phyloP scores from a whole-genome alignment of 2,113 vertebrate species.

The Mungos mungo region DNA sequence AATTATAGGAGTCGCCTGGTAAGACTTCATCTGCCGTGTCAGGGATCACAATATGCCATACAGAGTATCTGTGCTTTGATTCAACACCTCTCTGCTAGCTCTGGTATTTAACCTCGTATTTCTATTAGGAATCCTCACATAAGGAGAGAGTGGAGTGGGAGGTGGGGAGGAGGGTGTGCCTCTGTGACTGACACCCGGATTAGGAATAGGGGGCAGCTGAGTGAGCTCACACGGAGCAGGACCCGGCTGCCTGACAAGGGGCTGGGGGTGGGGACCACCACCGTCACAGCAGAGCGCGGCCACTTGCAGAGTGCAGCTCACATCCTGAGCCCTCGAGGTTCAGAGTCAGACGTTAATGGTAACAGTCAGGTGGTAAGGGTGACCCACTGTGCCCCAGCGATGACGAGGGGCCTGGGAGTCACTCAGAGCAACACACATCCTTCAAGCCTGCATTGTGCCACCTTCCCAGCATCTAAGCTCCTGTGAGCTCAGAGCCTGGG shows the following conservation, averaged over 20 bases:
- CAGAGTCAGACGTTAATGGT: neutral
- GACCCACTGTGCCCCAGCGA: neutral
- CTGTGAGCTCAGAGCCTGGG: neutral
- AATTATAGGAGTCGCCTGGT: neutral
- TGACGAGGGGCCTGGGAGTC: neutral
- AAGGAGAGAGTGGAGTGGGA: neutral
- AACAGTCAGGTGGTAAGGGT: no score
- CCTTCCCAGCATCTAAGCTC: neutral
- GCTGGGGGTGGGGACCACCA: no score
- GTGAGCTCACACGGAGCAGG: rapidly evolving
- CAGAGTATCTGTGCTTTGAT: neutral
- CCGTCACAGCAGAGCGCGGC: no score
- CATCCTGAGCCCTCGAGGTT: neutral
- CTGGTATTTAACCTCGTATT: neutral
- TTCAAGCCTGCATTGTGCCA: neutral
- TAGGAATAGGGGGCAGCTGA: neutral
- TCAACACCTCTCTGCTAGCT: neutral
- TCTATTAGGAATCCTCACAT: neutral
- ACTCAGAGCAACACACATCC: neutral
- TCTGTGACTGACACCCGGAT: no score
- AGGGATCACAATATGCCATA: neutral
- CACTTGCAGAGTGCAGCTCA: rapidly evolving
- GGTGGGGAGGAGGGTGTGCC: neutral
- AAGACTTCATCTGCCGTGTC: neutral
- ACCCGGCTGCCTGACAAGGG: neutral